Percentiles rank a stretch among this genome's conserved stretches.
Conservation (phyloP, 2,113 vertebrate genomes). For the Ibidorhyncha struthersii region DNA sequence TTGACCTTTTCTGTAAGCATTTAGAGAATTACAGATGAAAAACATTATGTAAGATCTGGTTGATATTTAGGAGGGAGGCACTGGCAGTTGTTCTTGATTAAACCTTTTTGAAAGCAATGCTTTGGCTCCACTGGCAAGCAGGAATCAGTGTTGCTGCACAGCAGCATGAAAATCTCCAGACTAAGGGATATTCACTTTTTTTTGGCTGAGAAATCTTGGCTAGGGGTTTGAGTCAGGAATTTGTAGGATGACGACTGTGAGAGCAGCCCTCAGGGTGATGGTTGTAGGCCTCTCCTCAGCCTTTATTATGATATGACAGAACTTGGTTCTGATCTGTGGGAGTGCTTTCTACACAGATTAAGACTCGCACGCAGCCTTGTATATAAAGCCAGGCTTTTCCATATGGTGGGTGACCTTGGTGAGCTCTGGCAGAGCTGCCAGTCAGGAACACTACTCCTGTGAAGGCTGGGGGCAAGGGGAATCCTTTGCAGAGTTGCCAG, state of each 20-base stretch:
- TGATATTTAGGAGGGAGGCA: neutral
- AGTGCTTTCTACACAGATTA: neutral
- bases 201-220: neutral
- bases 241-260: neutral
- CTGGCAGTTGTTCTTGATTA: neutral
- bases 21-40: neutral
- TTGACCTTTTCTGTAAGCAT: neutral
- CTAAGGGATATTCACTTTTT: neutral
- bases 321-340: neutral
- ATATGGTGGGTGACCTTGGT: neutral
- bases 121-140: neutral
- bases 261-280: neutral
- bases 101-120: neutral
- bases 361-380: neutral
- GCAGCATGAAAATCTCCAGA: neutral
- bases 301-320: neutral
- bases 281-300: neutral
- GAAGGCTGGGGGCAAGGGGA: neutral
- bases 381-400: neutral
- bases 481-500: neutral
- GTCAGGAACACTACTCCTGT: fast-evolving
- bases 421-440: neutral
- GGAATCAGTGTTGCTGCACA: neutral
- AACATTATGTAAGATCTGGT: neutral
- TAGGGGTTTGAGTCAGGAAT: neutral